These are phyloP conservation scores for Megaceryle alcyon DNA, from an alignment of 2,797 vertebrate genomes.

Conservation along the genomic window DNA sequence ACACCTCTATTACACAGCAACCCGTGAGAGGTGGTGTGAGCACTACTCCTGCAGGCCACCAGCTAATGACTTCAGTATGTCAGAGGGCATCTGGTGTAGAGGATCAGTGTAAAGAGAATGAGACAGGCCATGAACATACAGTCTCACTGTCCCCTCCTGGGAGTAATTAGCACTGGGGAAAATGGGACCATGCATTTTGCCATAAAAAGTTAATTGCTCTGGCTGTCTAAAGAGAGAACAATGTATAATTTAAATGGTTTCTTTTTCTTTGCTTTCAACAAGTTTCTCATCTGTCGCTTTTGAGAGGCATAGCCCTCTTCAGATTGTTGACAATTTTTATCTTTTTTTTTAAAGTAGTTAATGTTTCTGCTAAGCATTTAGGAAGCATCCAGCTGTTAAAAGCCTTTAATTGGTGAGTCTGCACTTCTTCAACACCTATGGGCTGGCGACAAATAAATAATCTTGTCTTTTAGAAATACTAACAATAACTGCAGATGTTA, in stretches of 20 bases:
- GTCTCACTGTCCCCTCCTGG: background rate
- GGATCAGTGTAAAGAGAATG: background rate
- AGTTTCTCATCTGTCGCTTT: background rate
- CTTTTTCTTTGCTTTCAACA: slow-evolving; percentile 10
- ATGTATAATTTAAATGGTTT: background rate
- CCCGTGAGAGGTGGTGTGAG: rapidly evolving
- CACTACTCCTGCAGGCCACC: background rate
- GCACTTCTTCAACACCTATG: background rate
- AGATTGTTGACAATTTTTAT: background rate
- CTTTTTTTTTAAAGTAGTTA: background rate
- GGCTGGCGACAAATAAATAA: background rate
- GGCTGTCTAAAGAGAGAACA: background rate
- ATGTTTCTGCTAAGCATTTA: slow-evolving; percentile 31
- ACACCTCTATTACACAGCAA: background rate
- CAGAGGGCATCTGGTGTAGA: background rate
- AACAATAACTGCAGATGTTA: background rate
- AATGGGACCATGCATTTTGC: background rate
- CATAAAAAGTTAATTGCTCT: background rate
- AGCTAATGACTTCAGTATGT: background rate
- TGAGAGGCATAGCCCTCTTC: background rate
- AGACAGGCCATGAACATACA: background rate
- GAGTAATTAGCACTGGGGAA: background rate
- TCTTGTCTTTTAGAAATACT: background rate
- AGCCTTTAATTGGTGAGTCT: slow-evolving; percentile 60
- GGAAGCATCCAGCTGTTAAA: slow-evolving; percentile 66